Base-by-base conservation (phyloP, 2,113 vertebrate genomes). In the Panthera tigris region DNA sequence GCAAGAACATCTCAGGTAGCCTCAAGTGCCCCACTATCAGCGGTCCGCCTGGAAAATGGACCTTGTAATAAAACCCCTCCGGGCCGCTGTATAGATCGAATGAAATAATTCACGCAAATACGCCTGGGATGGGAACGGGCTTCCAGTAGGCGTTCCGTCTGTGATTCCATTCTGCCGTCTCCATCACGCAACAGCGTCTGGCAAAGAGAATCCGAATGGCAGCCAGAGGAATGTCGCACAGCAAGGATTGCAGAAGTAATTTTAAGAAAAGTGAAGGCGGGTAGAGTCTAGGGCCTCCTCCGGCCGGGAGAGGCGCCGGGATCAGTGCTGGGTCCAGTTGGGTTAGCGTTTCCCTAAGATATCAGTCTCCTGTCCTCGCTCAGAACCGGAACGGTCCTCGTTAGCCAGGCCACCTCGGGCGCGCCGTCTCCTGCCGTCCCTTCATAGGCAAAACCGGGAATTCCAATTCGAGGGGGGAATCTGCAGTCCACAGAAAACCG, bases 171-270 rank as follows among this genome's bases (percentile, higher is more conserved):
- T 5, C 76, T 18, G 9, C 48, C 4, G 0, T 33, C 76, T 45
- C 76, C 4, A 0, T 11, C 29, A 3, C 2, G 16, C 6, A 0
- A 29, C 7, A 74, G 52, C 4, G 1, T 19, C 63, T 31, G 52
- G 27, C 39, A 15, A 36, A 82, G 45, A 65, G 13, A 73, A n/a
- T 11, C 55, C 23, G 3, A 3, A 7, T 0, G 36, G 55, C 36
- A 4, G 2, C 9, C 6, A 29, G 55, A 74, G n/a, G 39, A 36
- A 14, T 1, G 8, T 5, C 66, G 36, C 14, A 1, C 1, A 55
- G 39, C 9, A 16, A 2, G 29, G 31, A 7, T 0, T 0, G 10
- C 48, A n/a, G 33, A 71, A 39, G 23, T 12, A 31, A 14, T 12
- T 31, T 27, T 12, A 31, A 55, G 55, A 33, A 33, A 78, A 13